Conservation (phyloP, 1,140 invertebrate species). For the Delia radicum region DNA sequence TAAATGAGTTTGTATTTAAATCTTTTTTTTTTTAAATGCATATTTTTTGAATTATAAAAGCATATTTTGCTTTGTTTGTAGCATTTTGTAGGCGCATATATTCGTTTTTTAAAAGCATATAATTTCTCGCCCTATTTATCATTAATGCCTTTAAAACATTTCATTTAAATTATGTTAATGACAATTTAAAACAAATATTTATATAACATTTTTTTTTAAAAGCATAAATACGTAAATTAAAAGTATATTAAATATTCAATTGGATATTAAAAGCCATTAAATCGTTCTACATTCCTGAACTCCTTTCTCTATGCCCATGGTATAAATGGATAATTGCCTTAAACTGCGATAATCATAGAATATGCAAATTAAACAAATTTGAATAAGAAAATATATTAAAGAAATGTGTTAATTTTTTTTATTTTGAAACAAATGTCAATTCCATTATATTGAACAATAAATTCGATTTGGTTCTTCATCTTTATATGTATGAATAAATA, state of each 20-base stretch:
- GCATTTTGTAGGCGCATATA: too few species aligned
- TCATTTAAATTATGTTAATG: background rate
- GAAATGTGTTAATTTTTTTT: background rate
- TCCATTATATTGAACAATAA: background rate
- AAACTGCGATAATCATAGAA: conserved; percentile 16
- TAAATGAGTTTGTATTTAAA: too few species aligned
- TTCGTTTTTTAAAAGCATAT: too few species aligned
- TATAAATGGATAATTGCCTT: conserved; percentile 8
- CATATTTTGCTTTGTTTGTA: too few species aligned
- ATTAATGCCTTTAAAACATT: background rate
- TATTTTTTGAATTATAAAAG: too few species aligned
- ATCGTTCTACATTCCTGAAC: background rate
- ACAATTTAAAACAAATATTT: background rate
- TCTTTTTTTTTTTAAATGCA: too few species aligned
- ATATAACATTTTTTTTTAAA: background rate
- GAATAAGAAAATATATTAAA: background rate
- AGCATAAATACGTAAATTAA: too few species aligned
- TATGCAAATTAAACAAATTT: conserved; percentile 16
- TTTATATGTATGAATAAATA: too few species aligned
- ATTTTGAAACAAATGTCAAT: background rate
- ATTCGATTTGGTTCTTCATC: background rate
- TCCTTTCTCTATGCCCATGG: background rate
- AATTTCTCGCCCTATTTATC: too few species aligned
- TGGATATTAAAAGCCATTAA: background rate
- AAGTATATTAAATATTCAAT: background rate